These are phyloP conservation scores for Habropoda laboriosa DNA, from an alignment of 1,140 invertebrate species.

Conservation along the genomic window DNA sequence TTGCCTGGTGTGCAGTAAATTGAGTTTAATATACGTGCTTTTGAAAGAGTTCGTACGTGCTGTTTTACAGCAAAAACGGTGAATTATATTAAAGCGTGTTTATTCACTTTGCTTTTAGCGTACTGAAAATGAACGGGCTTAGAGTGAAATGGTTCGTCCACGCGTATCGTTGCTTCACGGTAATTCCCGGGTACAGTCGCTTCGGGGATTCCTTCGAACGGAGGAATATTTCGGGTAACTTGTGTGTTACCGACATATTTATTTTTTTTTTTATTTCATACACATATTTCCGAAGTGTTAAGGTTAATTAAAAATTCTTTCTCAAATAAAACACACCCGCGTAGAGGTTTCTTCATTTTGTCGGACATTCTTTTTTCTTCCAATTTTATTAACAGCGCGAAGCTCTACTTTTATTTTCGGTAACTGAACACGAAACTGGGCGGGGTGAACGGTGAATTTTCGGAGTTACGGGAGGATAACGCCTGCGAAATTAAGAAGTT, in stretches of 20 bases:
- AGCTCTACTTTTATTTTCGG: no score
- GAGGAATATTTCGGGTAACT: neutral
- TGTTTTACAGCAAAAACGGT: neutral
- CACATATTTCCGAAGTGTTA: no score
- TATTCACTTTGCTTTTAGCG: neutral
- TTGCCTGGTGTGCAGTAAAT: neutral
- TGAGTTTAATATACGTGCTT: slow-evolving; percentile 3
- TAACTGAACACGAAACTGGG: no score
- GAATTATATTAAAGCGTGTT: no score
- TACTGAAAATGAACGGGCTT: neutral
- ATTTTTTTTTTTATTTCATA: no score
- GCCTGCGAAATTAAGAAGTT: neutral
- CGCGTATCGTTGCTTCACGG: neutral
- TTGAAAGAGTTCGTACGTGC: neutral
- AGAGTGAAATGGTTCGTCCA: neutral
- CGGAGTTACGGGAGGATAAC: neutral
- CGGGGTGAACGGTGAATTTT: neutral
- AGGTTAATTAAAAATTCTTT: no score
- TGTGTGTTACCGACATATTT: no score
- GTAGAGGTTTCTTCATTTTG: no score
- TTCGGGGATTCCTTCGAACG: neutral
- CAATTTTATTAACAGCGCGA: no score
- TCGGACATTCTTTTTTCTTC: no score
- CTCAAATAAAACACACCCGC: no score
- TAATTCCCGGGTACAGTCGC: no score